These are phyloP conservation scores for Caenorhabditis macrosperma DNA, from an alignment of 2,888 invertebrate species.

Conservation along the genomic window DNA sequence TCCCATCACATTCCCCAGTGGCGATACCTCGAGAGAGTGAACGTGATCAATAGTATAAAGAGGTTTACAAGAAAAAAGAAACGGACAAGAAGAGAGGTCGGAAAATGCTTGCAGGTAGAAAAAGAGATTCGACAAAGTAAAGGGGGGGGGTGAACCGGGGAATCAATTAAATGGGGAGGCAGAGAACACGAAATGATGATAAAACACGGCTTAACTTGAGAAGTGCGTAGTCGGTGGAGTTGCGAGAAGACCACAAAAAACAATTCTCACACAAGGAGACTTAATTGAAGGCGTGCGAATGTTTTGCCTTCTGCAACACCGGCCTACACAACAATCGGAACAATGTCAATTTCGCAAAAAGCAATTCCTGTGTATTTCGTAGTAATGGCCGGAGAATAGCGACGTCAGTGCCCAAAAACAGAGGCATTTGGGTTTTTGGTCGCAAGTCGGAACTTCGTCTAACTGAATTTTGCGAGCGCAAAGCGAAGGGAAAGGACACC, in stretches of 20 bases:
- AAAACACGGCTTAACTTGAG: slow-evolving; percentile 14
- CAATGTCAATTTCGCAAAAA: slow-evolving; percentile 43
- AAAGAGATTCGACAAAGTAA: no score
- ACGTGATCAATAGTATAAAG: slow-evolving; percentile 30
- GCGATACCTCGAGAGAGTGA: slow-evolving; percentile 23
- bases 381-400: neutral
- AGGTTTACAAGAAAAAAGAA: neutral
- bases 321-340: slow-evolving; percentile 13
- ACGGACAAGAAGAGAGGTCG: neutral
- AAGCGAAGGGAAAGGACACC: neutral
- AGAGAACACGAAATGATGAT: neutral
- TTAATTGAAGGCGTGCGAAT: slow-evolving; percentile 52
- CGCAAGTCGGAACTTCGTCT: neutral
- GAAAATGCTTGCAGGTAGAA: neutral
- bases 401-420: neutral
- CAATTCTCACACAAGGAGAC: slow-evolving; percentile 49
- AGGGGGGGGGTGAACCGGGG: neutral
- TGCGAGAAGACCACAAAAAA: slow-evolving; percentile 16
- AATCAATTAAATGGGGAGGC: slow-evolving; percentile 6
- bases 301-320: slow-evolving; percentile 23
- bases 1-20: slow-evolving; percentile 63
- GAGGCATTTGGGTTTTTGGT: neutral
- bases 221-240: slow-evolving; percentile 4
- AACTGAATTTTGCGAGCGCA: neutral
- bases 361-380: slow-evolving; percentile 23